phyloP scores from a whole-genome alignment of 1,140 invertebrate genomes.

The Gerris buenoi region DNA sequence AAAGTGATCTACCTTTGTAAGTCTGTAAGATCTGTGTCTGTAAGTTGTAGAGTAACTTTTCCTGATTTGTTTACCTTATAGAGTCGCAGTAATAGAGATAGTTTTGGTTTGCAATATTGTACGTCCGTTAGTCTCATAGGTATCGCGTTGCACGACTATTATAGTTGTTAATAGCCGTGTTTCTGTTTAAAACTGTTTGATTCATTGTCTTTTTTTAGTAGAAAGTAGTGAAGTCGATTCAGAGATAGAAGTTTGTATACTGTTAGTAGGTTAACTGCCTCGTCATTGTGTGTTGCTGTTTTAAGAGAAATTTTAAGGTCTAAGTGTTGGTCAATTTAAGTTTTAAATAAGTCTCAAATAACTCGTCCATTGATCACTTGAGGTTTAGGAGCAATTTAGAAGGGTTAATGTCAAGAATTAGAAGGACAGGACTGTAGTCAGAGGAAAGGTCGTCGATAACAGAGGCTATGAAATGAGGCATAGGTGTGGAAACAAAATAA shows the following conservation, averaged over 20 bases:
- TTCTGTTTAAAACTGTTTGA: neutral
- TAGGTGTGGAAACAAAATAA: slow-evolving; percentile 9
- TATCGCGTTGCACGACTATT: too few species aligned
- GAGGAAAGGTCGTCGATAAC: slow-evolving; percentile 14
- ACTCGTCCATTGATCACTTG: neutral
- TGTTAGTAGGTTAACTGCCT: too few species aligned
- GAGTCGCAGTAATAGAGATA: too few species aligned
- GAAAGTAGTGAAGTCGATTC: too few species aligned
- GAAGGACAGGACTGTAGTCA: slow-evolving; percentile 9
- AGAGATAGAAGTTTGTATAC: too few species aligned
- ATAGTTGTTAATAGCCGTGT: neutral
- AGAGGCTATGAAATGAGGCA: slow-evolving; percentile 3
- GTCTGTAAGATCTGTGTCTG: neutral
- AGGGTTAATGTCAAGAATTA: neutral
- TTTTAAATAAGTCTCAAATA: neutral
- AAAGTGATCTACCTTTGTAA: neutral
- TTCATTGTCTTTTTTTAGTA: too few species aligned
- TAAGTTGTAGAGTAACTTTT: neutral
- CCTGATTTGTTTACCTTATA: neutral
- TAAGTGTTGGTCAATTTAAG: neutral
- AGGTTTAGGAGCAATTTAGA: neutral
- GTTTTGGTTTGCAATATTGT: too few species aligned
- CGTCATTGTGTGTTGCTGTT: neutral
- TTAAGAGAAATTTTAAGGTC: neutral
- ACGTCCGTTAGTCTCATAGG: too few species aligned